These are phyloP conservation scores for Polyommatus icarus DNA, from an alignment of 2,888 invertebrate genomes.

Conservation along the genomic window DNA sequence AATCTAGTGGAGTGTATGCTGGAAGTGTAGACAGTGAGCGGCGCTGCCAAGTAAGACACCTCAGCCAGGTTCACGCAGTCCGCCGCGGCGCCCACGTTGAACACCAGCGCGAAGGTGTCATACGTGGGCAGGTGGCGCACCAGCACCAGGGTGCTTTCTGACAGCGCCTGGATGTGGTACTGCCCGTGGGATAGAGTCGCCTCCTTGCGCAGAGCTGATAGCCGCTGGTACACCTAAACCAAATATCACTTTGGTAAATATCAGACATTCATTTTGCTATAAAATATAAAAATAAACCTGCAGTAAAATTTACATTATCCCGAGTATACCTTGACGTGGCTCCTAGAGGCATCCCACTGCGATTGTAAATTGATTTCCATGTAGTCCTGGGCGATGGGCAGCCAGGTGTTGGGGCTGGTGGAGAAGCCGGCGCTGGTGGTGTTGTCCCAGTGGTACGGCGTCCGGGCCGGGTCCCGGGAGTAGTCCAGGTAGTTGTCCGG, in stretches of 20 bases:
- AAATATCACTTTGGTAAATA: background rate
- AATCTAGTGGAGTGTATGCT: constrained; percentile 52
- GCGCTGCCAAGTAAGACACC: constrained; percentile 46
- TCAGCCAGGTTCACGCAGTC: constrained; percentile 58
- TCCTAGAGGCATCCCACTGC: constrained; percentile 71
- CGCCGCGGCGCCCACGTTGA: constrained; percentile 68
- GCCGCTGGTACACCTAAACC: constrained; percentile 74
- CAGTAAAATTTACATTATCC: background rate
- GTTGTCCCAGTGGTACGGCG: constrained; percentile 84
- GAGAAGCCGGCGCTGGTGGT: constrained; percentile 82
- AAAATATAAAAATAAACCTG: no score
- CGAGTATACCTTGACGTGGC: constrained; percentile 73
- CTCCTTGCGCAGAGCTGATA: constrained; percentile 72
- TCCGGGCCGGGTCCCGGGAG: constrained; percentile 82
- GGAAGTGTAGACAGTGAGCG: constrained; percentile 50
- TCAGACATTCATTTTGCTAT: background rate
- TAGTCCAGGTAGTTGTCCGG: constrained; percentile 74
- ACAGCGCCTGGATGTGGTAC: constrained; percentile 60
- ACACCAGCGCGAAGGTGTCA: constrained; percentile 57
- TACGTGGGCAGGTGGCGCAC: constrained; percentile 46
- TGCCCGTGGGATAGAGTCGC: constrained; percentile 56
- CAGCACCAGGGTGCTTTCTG: constrained; percentile 50
- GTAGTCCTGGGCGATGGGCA: constrained; percentile 84
- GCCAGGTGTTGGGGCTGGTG: constrained; percentile 78
- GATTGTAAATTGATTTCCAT: constrained; percentile 77